A percentile compares a stretch with the other conserved stretches of the same genome.
phyloP scores from a whole-genome alignment of 2,797 vertebrate genomes.

The Craterocephalus amniculus region DNA sequence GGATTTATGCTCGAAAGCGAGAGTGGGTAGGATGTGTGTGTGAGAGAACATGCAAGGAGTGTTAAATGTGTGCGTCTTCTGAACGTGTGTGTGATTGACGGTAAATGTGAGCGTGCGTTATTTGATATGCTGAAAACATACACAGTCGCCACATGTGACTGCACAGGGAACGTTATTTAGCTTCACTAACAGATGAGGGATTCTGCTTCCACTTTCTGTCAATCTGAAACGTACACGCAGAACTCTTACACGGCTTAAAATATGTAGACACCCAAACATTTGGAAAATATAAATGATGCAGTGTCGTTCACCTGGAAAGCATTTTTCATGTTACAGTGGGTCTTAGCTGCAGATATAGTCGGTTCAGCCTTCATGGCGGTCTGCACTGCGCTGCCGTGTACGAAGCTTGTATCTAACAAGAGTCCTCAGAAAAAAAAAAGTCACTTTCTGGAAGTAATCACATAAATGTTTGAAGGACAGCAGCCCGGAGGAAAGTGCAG shows the following conservation, averaged over 20 bases:
- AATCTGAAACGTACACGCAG: slow-evolving; percentile 13
- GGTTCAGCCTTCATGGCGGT: slow-evolving; percentile 1
- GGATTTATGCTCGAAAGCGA: slow-evolving; percentile 69
- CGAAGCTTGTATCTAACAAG: neutral
- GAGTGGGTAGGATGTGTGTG: slow-evolving; percentile 53
- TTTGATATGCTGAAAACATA: slow-evolving; percentile 40
- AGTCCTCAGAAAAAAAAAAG: neutral
- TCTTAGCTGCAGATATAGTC: slow-evolving; percentile 3
- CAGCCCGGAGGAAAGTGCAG: neutral
- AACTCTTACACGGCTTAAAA: neutral
- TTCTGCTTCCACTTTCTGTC: slow-evolving; percentile 5
- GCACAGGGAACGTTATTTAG: slow-evolving; percentile 11
- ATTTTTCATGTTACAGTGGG: neutral
- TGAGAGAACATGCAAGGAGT: slow-evolving; percentile 36
- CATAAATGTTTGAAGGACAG: neutral
- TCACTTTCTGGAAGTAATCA: slow-evolving; percentile 15
- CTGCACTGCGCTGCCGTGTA: neutral
- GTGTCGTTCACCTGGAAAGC: neutral
- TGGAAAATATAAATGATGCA: neutral
- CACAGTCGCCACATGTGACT: neutral
- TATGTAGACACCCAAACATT: slow-evolving; percentile 20
- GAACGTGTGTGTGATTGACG: slow-evolving; percentile 44
- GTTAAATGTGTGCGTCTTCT: slow-evolving; percentile 47
- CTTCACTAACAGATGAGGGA: slow-evolving; percentile 14
- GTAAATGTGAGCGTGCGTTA: slow-evolving; percentile 14